Conservation (phyloP, 2,888 invertebrate species). For the Cantharis rustica region DNA sequence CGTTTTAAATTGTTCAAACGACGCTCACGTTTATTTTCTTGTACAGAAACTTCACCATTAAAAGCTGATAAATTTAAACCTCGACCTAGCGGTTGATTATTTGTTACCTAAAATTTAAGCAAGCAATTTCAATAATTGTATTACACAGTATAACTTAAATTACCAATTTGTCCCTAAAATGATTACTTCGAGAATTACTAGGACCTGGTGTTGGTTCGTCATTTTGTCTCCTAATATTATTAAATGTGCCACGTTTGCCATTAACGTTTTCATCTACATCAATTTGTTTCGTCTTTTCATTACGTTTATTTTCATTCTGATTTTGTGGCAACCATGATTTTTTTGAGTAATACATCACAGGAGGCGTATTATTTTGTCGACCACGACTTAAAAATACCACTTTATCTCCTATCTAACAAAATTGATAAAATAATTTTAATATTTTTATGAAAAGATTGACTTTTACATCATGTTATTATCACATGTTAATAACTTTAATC, state of each 20-base stretch:
- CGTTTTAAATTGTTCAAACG: slow-evolving; percentile 68
- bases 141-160: not conserved
- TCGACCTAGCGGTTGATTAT: not conserved
- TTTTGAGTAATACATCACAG: slow-evolving; percentile 63
- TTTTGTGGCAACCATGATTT: slow-evolving; percentile 59
- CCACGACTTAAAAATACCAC: slow-evolving; percentile 75
- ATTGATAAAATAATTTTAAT: not conserved
- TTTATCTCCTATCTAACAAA: slow-evolving; percentile 68
- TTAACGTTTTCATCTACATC: slow-evolving; percentile 77
- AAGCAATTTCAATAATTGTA: not conserved
- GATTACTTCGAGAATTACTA: slow-evolving; percentile 14
- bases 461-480: too few species aligned
- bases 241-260: slow-evolving; percentile 67
- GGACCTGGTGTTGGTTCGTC: slow-evolving; percentile 34
- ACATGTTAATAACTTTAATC: too few species aligned
- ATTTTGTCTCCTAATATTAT: slow-evolving; percentile 36
- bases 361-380: slow-evolving; percentile 60
- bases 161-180: slow-evolving; percentile 7
- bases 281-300: slow-evolving; percentile 55
- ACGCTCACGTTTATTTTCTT: slow-evolving; percentile 59
- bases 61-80: slow-evolving; percentile 65
- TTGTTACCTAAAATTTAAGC: not conserved
- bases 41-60: slow-evolving; percentile 36
- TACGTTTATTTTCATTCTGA: slow-evolving; percentile 46
- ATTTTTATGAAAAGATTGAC: not conserved